Evolutionary conservation across 2,888 invertebrate species (phyloP).

Genomic region (Sabatieria punctata): DNA sequence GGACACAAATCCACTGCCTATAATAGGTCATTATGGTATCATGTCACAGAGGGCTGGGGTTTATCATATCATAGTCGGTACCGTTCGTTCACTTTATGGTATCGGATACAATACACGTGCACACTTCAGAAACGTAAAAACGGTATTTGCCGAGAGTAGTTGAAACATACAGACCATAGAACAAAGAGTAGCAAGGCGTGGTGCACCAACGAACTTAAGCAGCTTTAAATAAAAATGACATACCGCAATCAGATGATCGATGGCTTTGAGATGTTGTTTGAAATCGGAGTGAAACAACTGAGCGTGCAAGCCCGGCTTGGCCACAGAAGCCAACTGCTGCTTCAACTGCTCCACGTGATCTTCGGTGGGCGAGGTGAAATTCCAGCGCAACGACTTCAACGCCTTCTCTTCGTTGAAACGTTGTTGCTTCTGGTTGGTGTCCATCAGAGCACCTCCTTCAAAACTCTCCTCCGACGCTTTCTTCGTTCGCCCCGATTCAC

Average conservation of each 20-base stretch:
- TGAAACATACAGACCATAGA: no score
- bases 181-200: no score
- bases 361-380: slow-evolving; percentile 73
- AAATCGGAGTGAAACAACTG: slow-evolving; percentile 89
- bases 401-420: slow-evolving; percentile 82
- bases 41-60: no score
- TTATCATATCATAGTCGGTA: no score
- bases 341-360: slow-evolving; percentile 82
- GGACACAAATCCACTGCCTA: slow-evolving; percentile 57
- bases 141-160: no score
- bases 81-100: no score
- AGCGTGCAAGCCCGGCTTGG: slow-evolving; percentile 65
- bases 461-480: slow-evolving; percentile 7
- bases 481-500: slow-evolving; percentile 10
- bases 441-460: slow-evolving; percentile 8
- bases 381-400: slow-evolving; percentile 74
- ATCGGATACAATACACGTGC: no score
- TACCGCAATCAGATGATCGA: slow-evolving; percentile 63
- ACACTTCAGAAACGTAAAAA: no score
- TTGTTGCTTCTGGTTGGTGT: slow-evolving; percentile 62
- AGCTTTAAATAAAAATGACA: no score
- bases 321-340: slow-evolving; percentile 75
- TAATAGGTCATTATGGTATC: no score
- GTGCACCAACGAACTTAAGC: no score
- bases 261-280: slow-evolving; percentile 83